phyloP scores from a whole-genome alignment of 2,888 invertebrate species.

The Blastobasis adustella region DNA sequence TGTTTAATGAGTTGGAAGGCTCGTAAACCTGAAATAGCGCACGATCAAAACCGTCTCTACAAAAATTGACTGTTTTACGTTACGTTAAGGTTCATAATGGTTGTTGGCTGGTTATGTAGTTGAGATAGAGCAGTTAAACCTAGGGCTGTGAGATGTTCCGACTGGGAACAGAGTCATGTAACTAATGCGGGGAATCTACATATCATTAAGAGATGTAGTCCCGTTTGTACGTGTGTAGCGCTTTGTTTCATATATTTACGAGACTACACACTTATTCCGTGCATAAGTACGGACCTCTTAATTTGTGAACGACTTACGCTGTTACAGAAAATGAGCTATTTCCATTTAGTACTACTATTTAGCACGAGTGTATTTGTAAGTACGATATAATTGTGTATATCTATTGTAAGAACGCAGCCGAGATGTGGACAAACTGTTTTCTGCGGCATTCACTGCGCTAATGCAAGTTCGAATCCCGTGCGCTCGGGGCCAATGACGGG shows the following conservation, averaged over 20 bases:
- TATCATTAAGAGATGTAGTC: slow-evolving; percentile 74
- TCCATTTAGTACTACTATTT: too few relatives aligned
- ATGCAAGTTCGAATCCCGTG: too few relatives aligned
- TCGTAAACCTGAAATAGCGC: too few relatives aligned
- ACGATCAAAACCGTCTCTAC: neutral
- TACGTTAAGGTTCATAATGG: too few relatives aligned
- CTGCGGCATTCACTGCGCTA: too few relatives aligned
- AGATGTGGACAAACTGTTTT: too few relatives aligned
- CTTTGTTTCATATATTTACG: slow-evolving; percentile 61
- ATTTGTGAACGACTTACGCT: too few relatives aligned
- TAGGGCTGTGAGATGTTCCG: slow-evolving; percentile 62
- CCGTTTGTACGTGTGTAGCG: slow-evolving; percentile 69
- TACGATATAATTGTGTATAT: too few relatives aligned
- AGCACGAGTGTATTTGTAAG: too few relatives aligned
- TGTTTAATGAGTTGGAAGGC: slow-evolving; percentile 67
- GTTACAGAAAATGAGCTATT: too few relatives aligned
- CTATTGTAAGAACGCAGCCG: too few relatives aligned
- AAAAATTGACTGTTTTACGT: slow-evolving; percentile 11
- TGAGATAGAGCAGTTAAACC: slow-evolving; percentile 13
- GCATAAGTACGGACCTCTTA: neutral
- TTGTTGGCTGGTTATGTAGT: slow-evolving; percentile 18
- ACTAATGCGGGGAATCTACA: slow-evolving; percentile 73
- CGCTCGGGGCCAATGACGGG: too few relatives aligned
- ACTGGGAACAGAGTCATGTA: slow-evolving; percentile 72
- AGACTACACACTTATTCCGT: neutral